These are phyloP conservation scores for Drosophila trapezifrons DNA, from an alignment of 1,140 invertebrate genomes.

Conservation along the genomic window DNA sequence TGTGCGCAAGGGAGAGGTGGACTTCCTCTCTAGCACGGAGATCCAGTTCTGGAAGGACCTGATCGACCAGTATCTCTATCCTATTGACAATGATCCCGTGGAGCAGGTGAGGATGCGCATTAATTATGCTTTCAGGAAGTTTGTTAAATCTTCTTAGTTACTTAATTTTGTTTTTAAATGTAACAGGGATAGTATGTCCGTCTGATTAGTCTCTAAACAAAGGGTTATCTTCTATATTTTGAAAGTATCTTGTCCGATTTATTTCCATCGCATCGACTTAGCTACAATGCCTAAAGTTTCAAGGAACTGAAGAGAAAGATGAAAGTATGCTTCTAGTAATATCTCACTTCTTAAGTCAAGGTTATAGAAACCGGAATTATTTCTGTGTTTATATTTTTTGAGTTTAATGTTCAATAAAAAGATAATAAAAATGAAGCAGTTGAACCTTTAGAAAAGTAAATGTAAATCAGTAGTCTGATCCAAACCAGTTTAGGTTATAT, in stretches of 20 bases:
- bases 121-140: neutral
- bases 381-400: neutral
- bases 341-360: no score
- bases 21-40: constrained; percentile 92
- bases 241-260: neutral
- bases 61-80: constrained; percentile 96
- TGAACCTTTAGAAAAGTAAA: neutral
- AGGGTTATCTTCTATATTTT: neutral
- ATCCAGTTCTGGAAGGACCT: constrained; percentile 97
- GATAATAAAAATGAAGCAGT: neutral
- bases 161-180: neutral
- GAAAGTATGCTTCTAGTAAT: neutral
- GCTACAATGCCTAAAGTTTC: neutral
- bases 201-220: neutral
- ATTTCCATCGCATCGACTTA: neutral
- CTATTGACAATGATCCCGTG: constrained; percentile 95
- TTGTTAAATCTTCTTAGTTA: neutral
- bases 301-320: neutral
- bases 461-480: neutral
- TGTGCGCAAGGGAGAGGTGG: constrained; percentile 94
- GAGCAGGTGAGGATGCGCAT: constrained; percentile 90
- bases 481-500: constrained; percentile 1
- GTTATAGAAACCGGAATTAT: neutral
- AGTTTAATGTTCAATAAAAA: constrained; percentile 2
- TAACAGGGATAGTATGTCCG: neutral